A percentile compares a stretch with the other conserved stretches of the same genome.
Evolutionary conservation across 2,113 vertebrate genomes (phyloP).

Genomic region (Bagarius yarrelli): DNA sequence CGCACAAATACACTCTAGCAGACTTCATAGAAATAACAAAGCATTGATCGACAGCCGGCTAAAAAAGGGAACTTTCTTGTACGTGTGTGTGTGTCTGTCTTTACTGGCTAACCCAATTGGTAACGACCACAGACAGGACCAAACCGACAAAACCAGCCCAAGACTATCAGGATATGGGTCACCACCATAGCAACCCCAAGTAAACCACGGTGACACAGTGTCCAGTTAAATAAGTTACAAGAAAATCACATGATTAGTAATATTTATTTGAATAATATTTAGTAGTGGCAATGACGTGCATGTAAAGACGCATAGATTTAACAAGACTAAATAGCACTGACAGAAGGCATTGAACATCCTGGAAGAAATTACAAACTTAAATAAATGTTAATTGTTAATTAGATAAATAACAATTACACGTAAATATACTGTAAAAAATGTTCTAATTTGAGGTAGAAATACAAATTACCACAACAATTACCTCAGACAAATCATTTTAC

Average conservation of each 20-base stretch:
- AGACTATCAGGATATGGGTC: constrained; percentile 52
- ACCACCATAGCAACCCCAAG: constrained; percentile 46
- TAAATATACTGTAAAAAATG: neutral
- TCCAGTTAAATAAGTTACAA: constrained; percentile 26
- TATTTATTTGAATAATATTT: neutral
- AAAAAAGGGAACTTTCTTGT: constrained; percentile 37
- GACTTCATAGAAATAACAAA: constrained; percentile 45
- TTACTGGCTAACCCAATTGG: constrained; percentile 17
- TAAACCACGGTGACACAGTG: constrained; percentile 48
- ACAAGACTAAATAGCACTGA: neutral
- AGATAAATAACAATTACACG: neutral
- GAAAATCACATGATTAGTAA: neutral
- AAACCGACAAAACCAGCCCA: constrained; percentile 33
- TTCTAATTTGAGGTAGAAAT: neutral
- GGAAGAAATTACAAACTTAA: neutral
- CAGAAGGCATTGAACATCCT: neutral
- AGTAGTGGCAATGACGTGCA: neutral
- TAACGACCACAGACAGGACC: constrained; percentile 22
- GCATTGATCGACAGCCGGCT: constrained; percentile 35
- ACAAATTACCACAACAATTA: no score
- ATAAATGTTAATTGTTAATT: no score
- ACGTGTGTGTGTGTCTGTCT: neutral
- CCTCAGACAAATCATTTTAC: neutral
- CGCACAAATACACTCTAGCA: constrained; percentile 37
- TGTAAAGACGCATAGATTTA: neutral